These are phyloP conservation scores for Connochaetes taurinus DNA, from an alignment of 2,113 vertebrate genomes.

Conservation along the genomic window DNA sequence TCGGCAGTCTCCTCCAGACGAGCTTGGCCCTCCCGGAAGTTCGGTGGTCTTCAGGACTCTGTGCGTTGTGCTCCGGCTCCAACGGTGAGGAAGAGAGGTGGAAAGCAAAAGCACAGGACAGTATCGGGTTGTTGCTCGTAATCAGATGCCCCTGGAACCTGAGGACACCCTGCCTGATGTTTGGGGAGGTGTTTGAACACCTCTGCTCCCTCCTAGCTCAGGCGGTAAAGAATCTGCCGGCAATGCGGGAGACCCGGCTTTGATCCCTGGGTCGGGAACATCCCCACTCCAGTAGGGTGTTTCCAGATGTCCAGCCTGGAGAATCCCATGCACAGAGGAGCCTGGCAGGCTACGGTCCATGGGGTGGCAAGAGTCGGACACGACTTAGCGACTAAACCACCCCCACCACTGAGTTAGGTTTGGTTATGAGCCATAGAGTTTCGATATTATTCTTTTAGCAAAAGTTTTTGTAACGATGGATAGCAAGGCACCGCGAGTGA, in stretches of 20 bases:
- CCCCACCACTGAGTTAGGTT: not conserved
- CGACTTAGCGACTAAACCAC: not conserved
- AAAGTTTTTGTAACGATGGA: too few relatives aligned
- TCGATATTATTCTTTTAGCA: not conserved
- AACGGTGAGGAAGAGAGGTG: not conserved
- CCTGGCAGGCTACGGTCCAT: too few relatives aligned
- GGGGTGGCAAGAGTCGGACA: too few relatives aligned
- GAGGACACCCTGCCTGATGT: not conserved
- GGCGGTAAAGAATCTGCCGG: not conserved
- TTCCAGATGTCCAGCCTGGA: not conserved
- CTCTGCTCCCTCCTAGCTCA: not conserved
- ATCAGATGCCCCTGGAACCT: not conserved
- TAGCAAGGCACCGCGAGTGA: not conserved
- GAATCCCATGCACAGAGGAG: too few relatives aligned
- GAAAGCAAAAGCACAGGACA: not conserved
- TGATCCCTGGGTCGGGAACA: not conserved
- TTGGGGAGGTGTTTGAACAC: not conserved
- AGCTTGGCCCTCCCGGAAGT: not conserved
- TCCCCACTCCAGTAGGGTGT: not conserved
- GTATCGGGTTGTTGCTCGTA: not conserved
- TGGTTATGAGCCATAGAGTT: not conserved
- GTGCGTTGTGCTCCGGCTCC: not conserved
- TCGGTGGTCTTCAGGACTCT: not conserved
- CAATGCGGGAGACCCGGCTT: not conserved
- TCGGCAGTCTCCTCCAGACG: not conserved